Evolutionary conservation across 64 coral and sea anemone species (phyloP).

Genomic region (Dendronephthya gigantea): DNA sequence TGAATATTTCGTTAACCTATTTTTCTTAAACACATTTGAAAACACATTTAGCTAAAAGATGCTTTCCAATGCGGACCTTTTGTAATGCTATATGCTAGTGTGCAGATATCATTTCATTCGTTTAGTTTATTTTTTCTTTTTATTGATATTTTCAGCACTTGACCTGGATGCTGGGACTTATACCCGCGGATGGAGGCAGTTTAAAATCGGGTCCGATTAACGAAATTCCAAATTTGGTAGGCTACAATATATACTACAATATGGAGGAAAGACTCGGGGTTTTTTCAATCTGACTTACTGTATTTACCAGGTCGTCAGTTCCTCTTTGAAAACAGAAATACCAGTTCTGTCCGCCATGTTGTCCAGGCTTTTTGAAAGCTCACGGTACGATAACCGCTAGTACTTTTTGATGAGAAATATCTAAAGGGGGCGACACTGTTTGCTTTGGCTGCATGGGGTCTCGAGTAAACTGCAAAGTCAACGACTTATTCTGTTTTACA

Average conservation of each 20-base stretch:
- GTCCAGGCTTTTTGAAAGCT: conserved; percentile 96
- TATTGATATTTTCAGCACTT: conserved; percentile 47
- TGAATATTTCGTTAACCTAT: too few relatives aligned
- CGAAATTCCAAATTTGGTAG: conserved; percentile 81
- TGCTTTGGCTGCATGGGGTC: too few relatives aligned
- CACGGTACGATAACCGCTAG: conserved; percentile 38
- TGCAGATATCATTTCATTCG: background rate
- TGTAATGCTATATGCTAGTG: background rate
- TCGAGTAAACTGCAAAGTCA: too few relatives aligned
- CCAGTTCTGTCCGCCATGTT: conserved; percentile 89
- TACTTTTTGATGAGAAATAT: too few relatives aligned
- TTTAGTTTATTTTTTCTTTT: background rate
- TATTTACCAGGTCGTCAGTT: conserved; percentile 63
- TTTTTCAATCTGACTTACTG: background rate
- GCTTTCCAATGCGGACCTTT: too few relatives aligned
- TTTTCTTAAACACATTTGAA: too few relatives aligned
- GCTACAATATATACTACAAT: too few relatives aligned
- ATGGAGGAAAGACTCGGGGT: background rate
- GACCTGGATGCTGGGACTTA: conserved; percentile 87
- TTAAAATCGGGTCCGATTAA: conserved; percentile 68
- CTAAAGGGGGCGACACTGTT: too few relatives aligned
- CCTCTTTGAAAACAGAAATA: conserved; percentile 84
- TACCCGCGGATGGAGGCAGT: conserved; percentile 79
- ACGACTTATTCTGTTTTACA: too few relatives aligned
- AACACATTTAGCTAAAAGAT: too few relatives aligned